Evolutionary conservation across 2,113 vertebrate species (phyloP).

Genomic region (Alexandromys fortis): DNA sequence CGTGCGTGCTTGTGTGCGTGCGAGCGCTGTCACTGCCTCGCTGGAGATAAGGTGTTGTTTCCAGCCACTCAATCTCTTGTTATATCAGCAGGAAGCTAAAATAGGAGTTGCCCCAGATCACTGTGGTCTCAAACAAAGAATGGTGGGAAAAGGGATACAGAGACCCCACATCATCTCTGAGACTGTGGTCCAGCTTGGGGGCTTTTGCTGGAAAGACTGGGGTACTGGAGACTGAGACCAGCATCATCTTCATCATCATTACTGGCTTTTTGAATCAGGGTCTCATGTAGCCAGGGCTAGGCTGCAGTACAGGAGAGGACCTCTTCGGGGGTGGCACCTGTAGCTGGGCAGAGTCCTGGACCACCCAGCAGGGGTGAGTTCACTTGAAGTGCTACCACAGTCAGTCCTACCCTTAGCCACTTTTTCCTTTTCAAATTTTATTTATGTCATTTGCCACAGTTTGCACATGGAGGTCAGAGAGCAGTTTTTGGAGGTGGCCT

Average conservation of each 20-base stretch:
- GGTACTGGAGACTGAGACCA: neutral
- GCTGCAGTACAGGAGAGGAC: neutral
- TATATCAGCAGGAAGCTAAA: neutral
- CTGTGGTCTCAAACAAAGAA: neutral
- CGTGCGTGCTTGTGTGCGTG: rapidly evolving
- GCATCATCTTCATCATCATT: neutral
- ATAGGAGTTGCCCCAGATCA: neutral
- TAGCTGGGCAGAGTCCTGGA: too few species aligned
- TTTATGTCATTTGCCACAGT: neutral
- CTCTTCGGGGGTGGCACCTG: neutral
- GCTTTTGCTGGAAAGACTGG: neutral
- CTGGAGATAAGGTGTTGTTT: neutral
- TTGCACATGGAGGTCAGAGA: neutral
- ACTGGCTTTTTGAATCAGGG: neutral
- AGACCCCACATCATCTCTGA: neutral
- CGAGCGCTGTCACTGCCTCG: neutral
- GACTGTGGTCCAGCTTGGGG: neutral
- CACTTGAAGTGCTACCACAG: neutral
- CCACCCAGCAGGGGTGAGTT: neutral
- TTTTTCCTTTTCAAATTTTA: neutral
- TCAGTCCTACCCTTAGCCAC: neutral
- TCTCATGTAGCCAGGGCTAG: neutral
- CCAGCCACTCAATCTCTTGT: neutral
- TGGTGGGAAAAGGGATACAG: neutral
- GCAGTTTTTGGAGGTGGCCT: neutral